Evolutionary conservation across 2,888 invertebrate genomes (phyloP).

Genomic region (Saturnia pavonia): DNA sequence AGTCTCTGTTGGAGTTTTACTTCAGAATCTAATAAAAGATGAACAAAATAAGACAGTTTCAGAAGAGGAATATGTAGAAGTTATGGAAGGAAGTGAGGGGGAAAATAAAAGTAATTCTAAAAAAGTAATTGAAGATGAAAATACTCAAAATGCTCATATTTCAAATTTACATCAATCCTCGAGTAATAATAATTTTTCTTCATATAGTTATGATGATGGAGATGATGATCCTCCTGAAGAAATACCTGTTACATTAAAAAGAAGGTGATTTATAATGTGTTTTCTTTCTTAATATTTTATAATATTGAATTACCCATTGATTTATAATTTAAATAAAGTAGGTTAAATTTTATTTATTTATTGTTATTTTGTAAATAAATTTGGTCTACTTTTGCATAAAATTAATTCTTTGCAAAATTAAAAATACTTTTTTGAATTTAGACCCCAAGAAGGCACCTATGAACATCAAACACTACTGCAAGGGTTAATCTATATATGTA

Average conservation of each 20-base stretch:
- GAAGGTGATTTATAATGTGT: slow-evolving; percentile 18
- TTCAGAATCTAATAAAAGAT: slow-evolving; percentile 80
- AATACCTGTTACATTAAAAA: slow-evolving; percentile 48
- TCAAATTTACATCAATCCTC: slow-evolving; percentile 34
- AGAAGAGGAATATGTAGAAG: slow-evolving; percentile 33
- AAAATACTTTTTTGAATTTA: too few relatives aligned
- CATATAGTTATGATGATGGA: slow-evolving; percentile 60
- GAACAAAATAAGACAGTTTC: slow-evolving; percentile 49
- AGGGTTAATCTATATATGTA: too few relatives aligned
- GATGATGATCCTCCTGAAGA: slow-evolving; percentile 79
- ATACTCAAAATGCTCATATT: slow-evolving; percentile 27
- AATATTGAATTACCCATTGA: not conserved
- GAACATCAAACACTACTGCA: too few relatives aligned
- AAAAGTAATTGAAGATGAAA: slow-evolving; percentile 29
- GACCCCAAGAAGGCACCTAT: too few relatives aligned
- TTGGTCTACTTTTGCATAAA: too few relatives aligned
- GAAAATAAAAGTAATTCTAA: slow-evolving; percentile 36
- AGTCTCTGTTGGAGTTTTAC: slow-evolving; percentile 81
- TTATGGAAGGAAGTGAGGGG: slow-evolving; percentile 52
- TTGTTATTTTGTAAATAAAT: not conserved
- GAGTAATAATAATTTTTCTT: slow-evolving; percentile 42
- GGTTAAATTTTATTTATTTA: not conserved
- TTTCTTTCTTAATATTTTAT: not conserved
- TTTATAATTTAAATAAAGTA: not conserved
- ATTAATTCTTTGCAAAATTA: too few relatives aligned